Conservation (phyloP, 2,113 vertebrate species). For the Syngnathus typhle region DNA sequence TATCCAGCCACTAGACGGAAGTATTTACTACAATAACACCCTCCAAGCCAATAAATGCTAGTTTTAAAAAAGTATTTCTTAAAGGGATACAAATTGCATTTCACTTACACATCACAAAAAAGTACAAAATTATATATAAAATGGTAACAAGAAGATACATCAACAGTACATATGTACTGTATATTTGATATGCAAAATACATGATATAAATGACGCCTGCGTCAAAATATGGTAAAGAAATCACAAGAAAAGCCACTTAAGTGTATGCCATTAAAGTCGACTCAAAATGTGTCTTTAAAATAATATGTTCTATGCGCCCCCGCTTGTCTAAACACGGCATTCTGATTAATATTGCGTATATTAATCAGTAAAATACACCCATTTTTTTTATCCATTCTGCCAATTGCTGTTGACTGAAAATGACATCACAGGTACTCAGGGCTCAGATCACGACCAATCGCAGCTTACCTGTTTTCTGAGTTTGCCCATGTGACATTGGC, state of each 20-base stretch:
- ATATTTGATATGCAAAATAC: conserved; percentile 50
- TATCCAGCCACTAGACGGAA: conserved; percentile 22
- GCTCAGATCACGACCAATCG: too few relatives aligned
- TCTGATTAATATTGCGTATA: too few relatives aligned
- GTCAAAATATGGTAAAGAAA: conserved; percentile 64
- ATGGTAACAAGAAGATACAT: conserved; percentile 80
- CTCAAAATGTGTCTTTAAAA: too few relatives aligned
- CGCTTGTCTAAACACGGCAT: too few relatives aligned
- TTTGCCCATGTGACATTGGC: neutral
- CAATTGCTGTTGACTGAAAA: too few relatives aligned
- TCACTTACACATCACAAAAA: conserved; percentile 84
- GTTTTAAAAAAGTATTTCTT: conserved; percentile 72
- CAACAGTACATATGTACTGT: conserved; percentile 74
- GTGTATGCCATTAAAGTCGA: too few relatives aligned
- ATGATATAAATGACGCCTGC: conserved; percentile 94
- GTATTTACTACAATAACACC: neutral
- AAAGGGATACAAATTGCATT: conserved; percentile 82
- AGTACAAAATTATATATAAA: conserved; percentile 84
- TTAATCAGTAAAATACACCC: too few relatives aligned
- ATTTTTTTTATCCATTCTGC: too few relatives aligned
- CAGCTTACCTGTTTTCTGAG: too few relatives aligned
- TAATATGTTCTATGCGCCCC: too few relatives aligned
- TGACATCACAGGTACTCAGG: too few relatives aligned
- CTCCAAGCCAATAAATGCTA: conserved; percentile 3
- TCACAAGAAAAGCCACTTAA: conserved; percentile 4